A percentile compares a stretch with the other conserved stretches of the same genome.
These are phyloP conservation scores for Leucophenga varia DNA, from an alignment of 1,140 invertebrate genomes.

Conservation along the genomic window DNA sequence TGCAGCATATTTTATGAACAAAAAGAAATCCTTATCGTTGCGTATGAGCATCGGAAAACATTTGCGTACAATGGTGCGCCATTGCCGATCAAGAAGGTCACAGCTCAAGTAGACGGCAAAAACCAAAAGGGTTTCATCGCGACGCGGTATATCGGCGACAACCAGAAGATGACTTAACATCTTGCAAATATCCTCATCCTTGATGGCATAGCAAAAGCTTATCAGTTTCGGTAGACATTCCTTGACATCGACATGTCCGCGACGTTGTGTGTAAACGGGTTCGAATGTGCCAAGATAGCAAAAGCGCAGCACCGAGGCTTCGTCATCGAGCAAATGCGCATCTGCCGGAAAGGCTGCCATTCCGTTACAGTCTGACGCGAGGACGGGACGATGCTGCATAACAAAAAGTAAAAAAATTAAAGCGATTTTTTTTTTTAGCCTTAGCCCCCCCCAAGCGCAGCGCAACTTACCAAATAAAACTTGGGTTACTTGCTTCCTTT, in stretches of 20 bases:
- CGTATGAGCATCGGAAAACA: constrained; percentile 21
- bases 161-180: constrained; percentile 4
- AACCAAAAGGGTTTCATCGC: constrained; percentile 40
- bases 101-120: constrained; percentile 32
- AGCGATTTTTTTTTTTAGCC: no score
- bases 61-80: constrained; percentile 24
- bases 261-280: constrained; percentile 28
- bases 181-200: constrained; percentile 3
- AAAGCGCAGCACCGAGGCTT: constrained; percentile 27
- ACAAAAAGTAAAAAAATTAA: no score
- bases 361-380: background rate
- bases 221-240: constrained; percentile 2
- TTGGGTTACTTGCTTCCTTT: no score
- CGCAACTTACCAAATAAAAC: no score
- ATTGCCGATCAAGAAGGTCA: constrained; percentile 18
- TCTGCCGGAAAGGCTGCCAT: background rate
- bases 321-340: background rate
- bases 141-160: constrained; percentile 18
- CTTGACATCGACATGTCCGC: background rate
- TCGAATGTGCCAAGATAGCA: constrained; percentile 39
- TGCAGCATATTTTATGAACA: constrained; percentile 32
- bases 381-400: no score
- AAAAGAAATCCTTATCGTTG: constrained; percentile 31
- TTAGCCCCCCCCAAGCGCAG: no score
- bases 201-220: background rate